Percentiles rank a stretch among this genome's conserved stretches.
Evolutionary conservation across 30 jellyfish, hydroid and myxozoan genomes (phyloP).

Genomic region (Euphysa ruthae): DNA sequence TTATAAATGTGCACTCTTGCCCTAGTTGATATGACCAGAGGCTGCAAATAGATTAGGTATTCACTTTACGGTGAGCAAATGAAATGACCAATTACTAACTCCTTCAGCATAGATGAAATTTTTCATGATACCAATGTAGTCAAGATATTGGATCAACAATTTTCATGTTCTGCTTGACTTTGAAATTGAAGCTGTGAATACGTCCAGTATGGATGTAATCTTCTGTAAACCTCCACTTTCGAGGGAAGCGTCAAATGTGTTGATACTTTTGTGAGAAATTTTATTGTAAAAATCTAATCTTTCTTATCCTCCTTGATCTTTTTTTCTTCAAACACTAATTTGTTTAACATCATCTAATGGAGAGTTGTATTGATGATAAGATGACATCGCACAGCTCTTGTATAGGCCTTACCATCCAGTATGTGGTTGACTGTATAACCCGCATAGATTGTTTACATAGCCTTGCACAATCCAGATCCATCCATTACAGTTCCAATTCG

Average conservation of each 20-base stretch:
- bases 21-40: slow-evolving; percentile 40
- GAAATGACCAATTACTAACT: slow-evolving; percentile 43
- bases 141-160: slow-evolving; percentile 32
- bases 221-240: no score
- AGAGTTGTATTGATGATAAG: neutral
- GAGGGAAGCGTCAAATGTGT: no score
- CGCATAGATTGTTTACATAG: slow-evolving; percentile 2
- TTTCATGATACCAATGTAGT: slow-evolving; percentile 25
- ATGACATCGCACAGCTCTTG: slow-evolving; percentile 25
- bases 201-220: neutral
- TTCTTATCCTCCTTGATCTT: neutral
- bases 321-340: slow-evolving; percentile 21
- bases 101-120: slow-evolving; percentile 35
- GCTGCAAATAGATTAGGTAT: slow-evolving; percentile 53
- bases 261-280: no score
- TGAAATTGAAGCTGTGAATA: neutral
- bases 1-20: slow-evolving; percentile 29
- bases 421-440: slow-evolving; percentile 6
- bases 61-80: slow-evolving; percentile 25
- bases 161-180: slow-evolving; percentile 44
- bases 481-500: no score
- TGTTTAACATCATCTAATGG: neutral
- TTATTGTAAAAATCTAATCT: no score
- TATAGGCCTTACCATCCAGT: slow-evolving; percentile 15
- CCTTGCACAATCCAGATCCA: slow-evolving; percentile 18